Evolutionary conservation across 1,140 invertebrate species (phyloP).

Genomic region (Eriocheir sinensis): DNA sequence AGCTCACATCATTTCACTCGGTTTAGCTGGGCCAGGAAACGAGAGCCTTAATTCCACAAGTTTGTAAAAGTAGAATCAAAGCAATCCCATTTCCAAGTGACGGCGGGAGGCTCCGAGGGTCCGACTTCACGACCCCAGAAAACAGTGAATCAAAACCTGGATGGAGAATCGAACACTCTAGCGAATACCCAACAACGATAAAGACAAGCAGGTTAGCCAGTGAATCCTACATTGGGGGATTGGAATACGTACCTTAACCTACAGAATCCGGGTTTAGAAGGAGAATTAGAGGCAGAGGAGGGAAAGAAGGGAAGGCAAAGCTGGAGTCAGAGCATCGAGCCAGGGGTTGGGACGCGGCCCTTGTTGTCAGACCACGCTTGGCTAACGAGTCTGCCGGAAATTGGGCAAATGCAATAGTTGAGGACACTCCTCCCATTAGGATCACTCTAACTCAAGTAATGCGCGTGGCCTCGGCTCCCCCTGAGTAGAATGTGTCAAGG

Average conservation of each 20-base stretch:
- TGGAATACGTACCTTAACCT: no score
- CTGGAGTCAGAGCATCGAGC: background rate
- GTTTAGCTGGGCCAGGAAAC: conserved; percentile 44
- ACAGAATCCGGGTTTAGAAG: no score
- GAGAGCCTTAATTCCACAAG: conserved; percentile 49
- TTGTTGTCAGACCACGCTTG: conserved; percentile 63
- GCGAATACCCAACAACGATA: no score
- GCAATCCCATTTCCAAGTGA: conserved; percentile 51
- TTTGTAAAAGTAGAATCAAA: conserved; percentile 66
- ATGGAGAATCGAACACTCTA: no score
- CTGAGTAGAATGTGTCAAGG: conserved; percentile 65
- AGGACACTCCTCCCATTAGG: conserved; percentile 72
- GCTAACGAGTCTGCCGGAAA: conserved; percentile 68
- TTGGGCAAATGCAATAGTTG: conserved; percentile 72
- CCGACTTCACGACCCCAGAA: background rate
- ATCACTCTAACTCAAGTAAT: conserved; percentile 74
- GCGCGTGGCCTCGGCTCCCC: conserved; percentile 48
- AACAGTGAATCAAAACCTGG: background rate
- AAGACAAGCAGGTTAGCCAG: no score
- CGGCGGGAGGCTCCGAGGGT: background rate
- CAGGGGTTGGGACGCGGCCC: conserved; percentile 51
- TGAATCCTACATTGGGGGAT: no score
- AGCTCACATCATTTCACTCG: background rate
- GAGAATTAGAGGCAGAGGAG: no score
- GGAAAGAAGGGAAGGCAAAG: conserved; percentile 5